A percentile compares a stretch with the other conserved stretches of the same genome.
phyloP scores from a whole-genome alignment of 2,888 invertebrate genomes.

The Cheilosia variabilis region DNA sequence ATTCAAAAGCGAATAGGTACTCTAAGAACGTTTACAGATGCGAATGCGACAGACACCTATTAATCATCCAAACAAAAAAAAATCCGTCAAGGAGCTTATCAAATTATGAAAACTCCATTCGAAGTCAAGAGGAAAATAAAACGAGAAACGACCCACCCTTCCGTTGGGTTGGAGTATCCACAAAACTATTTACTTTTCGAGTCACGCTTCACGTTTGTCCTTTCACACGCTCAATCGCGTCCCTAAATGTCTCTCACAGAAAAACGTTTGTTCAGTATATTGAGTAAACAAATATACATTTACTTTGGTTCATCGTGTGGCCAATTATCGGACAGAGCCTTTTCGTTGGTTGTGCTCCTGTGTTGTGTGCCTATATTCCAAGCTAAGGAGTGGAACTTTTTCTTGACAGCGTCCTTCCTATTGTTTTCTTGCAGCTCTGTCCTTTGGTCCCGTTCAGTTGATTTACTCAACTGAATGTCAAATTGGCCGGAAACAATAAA shows the following conservation, averaged over 20 bases:
- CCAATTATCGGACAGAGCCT: constrained; percentile 53
- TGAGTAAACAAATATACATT: constrained; percentile 63
- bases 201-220: constrained; percentile 64
- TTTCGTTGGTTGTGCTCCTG: not conserved
- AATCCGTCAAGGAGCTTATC: too few species aligned
- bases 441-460: constrained; percentile 54
- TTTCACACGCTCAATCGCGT: constrained; percentile 65
- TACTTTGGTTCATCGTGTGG: constrained; percentile 45
- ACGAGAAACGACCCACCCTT: too few species aligned
- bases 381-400: constrained; percentile 14
- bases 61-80: not conserved
- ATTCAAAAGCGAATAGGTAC: too few species aligned
- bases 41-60: not conserved
- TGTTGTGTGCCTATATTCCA: not conserved
- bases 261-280: constrained; percentile 36
- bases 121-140: too few species aligned
- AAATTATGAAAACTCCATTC: too few species aligned
- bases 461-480: constrained; percentile 67
- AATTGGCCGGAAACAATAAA: constrained; percentile 74
- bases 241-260: constrained; percentile 49
- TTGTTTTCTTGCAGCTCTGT: constrained; percentile 13
- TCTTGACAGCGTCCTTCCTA: constrained; percentile 17
- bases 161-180: not conserved
- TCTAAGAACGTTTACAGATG: not conserved
- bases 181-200: constrained; percentile 50